Evolutionary conservation across 2,113 vertebrate species (phyloP).

Genomic region (Festucalex cinctus): DNA sequence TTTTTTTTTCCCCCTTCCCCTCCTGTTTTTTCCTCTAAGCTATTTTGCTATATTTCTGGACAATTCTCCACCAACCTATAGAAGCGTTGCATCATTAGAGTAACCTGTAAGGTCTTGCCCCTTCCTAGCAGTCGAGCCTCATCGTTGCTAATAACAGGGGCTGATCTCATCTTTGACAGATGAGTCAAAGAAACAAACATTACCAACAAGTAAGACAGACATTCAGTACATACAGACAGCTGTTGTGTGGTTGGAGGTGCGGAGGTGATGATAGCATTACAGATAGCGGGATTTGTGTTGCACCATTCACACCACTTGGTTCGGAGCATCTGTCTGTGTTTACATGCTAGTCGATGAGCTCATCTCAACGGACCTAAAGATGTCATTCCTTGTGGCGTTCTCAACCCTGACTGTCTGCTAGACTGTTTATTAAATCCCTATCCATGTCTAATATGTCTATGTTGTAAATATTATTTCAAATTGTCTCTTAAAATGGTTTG

Average conservation of each 20-base stretch:
- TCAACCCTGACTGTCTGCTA: neutral
- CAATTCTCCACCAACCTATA: slow-evolving; percentile 11
- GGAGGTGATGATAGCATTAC: slow-evolving; percentile 5
- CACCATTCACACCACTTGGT: slow-evolving; percentile 4
- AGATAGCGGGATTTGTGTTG: neutral
- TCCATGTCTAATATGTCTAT: too few relatives aligned
- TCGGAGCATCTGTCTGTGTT: slow-evolving; percentile 15
- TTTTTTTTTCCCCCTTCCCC: too few relatives aligned
- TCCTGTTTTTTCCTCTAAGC: neutral
- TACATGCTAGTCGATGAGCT: slow-evolving; percentile 38
- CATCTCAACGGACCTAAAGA: slow-evolving; percentile 27
- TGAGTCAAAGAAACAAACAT: slow-evolving; percentile 39
- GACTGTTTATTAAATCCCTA: slow-evolving; percentile 9
- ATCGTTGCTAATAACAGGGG: slow-evolving; percentile 35
- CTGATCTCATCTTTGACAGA: slow-evolving; percentile 48
- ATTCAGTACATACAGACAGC: slow-evolving; percentile 20
- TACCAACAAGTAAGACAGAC: slow-evolving; percentile 17
- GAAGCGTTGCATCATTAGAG: slow-evolving; percentile 1
- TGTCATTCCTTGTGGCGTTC: slow-evolving; percentile 13
- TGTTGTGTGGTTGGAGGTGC: slow-evolving; percentile 4
- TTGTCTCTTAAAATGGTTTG: neutral
- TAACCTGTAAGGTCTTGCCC: slow-evolving; percentile 35
- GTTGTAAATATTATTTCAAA: neutral
- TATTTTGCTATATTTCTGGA: neutral
- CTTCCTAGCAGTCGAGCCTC: slow-evolving; percentile 22